Evolutionary conservation across 2,113 vertebrate genomes (phyloP), one percentile per base, ranked within the genome.

Genomic region (Perca flavescens): DNA sequence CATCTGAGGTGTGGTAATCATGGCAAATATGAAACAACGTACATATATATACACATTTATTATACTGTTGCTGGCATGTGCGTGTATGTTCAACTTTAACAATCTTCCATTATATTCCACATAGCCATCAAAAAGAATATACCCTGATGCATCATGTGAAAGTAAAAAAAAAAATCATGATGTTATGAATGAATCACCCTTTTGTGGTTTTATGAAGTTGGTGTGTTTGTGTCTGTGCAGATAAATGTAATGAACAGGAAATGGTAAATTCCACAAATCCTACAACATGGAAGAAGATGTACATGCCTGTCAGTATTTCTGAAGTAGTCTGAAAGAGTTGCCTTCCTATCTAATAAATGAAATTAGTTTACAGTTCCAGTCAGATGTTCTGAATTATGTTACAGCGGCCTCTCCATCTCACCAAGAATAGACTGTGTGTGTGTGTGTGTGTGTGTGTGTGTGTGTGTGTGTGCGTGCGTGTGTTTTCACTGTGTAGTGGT

Each of bases 301-400:
- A 16, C 15, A 14, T 69, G 46, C 1, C n/a, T 17, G 16, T 49
- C 4, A 56, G 21, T 40, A 3, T 70, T 43, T 71, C 17, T 22
- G 50, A 19, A 81, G 53, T 43, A 43, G 57, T 69, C 28, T 74
- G 17, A 66, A 25, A 36, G 21, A 69, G 70, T 8, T 36, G n/a
- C 58, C 54, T 77, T 84, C 63, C 61, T 56, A 16, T 57, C 40
- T 60, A 54, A 47, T 82, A 65, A 68, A 86, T 80, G 21, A 40
- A 62, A 88, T 89, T 83, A 74, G 78, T 69, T 72, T 81, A 69
- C 17, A 52, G 62, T 47, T 77, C 10, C 47, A 76, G 79, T 91
- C 85, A 92, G 83, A 88, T 89, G 88, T 22, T 88, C 58, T 31
- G 68, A 75, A 88, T 89, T 82, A 84, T 65, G 28, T 70, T 68